phyloP scores from a whole-genome alignment of 2,888 invertebrate species.

The Drosophila subquinaria region DNA sequence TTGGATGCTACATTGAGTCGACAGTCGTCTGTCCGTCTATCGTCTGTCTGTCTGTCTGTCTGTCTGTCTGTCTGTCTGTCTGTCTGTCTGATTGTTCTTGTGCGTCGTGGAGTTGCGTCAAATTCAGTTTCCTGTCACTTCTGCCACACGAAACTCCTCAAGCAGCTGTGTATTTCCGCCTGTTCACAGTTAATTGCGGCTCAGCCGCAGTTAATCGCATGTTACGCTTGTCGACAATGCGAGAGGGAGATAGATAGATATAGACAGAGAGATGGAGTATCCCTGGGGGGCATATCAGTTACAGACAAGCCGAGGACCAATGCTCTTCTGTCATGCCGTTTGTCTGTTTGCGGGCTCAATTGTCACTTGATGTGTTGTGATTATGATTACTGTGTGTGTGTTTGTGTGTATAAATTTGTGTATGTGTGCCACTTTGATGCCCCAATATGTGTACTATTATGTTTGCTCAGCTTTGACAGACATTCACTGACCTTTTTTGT shows the following conservation, averaged over 20 bases:
- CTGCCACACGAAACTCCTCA: slow-evolving; percentile 18
- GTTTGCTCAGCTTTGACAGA: slow-evolving; percentile 22
- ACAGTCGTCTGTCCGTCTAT: neutral
- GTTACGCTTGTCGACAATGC: slow-evolving; percentile 53
- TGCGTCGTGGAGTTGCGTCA: slow-evolving; percentile 5
- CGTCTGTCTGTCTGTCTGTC: neutral
- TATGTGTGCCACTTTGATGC: slow-evolving; percentile 54
- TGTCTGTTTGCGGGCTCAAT: slow-evolving; percentile 80
- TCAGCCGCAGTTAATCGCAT: slow-evolving; percentile 76
- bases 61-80: neutral
- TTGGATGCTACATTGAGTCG: slow-evolving; percentile 28
- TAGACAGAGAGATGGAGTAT: neutral
- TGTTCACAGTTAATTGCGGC: slow-evolving; percentile 75
- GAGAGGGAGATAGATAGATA: neutral
- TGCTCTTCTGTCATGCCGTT: slow-evolving; percentile 67
- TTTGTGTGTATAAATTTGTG: neutral
- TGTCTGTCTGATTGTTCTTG: neutral
- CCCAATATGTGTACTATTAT: slow-evolving; percentile 78
- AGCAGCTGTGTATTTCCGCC: slow-evolving; percentile 62
- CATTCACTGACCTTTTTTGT: neutral
- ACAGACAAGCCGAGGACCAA: slow-evolving; percentile 26
- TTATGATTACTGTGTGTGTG: slow-evolving; percentile 59
- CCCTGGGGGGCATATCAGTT: slow-evolving; percentile 51
- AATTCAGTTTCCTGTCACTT: slow-evolving; percentile 35
- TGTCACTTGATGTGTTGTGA: slow-evolving; percentile 80